phyloP scores from a whole-genome alignment of 2,797 vertebrate species.

The Crenuchus spilurus region DNA sequence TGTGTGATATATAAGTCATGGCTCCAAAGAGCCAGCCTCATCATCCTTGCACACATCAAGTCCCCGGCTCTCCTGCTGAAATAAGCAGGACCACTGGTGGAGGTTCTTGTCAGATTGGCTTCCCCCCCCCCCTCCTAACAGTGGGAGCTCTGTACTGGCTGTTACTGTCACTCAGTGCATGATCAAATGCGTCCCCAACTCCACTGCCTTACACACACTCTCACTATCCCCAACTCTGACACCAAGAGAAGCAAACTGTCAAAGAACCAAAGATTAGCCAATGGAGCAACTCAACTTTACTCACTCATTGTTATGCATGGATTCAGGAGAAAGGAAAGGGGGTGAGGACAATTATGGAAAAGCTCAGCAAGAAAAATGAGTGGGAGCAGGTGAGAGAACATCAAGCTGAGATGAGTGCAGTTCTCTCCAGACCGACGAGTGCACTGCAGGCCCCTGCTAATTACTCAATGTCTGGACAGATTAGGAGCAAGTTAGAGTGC shows the following conservation, averaged over 20 bases:
- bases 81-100: conserved; percentile 30
- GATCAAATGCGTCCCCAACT: conserved; percentile 48
- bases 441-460: conserved; percentile 52
- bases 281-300: conserved; percentile 34
- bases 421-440: conserved; percentile 47
- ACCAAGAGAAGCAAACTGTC: conserved; percentile 48
- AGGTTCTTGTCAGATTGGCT: conserved; percentile 40
- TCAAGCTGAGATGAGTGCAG: conserved; percentile 36
- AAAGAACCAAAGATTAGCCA: conserved; percentile 50
- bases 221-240: conserved; percentile 40
- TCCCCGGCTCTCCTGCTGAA: conserved; percentile 10
- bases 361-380: conserved; percentile 37
- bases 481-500: conserved; percentile 45
- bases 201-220: conserved; percentile 21
- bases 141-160: conserved; percentile 36
- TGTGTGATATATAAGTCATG: conserved; percentile 14
- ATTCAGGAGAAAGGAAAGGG: conserved; percentile 30
- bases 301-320: conserved; percentile 47
- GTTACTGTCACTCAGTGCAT: conserved; percentile 52
- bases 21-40: conserved; percentile 32
- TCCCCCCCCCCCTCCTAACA: conserved; percentile 24
- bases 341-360: conserved; percentile 24
- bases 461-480: conserved; percentile 59
- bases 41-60: conserved; percentile 35
- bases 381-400: conserved; percentile 33